These are phyloP conservation scores for Paedocypris sp. DNA, from an alignment of 2,113 vertebrate species.

Conservation along the genomic window DNA sequence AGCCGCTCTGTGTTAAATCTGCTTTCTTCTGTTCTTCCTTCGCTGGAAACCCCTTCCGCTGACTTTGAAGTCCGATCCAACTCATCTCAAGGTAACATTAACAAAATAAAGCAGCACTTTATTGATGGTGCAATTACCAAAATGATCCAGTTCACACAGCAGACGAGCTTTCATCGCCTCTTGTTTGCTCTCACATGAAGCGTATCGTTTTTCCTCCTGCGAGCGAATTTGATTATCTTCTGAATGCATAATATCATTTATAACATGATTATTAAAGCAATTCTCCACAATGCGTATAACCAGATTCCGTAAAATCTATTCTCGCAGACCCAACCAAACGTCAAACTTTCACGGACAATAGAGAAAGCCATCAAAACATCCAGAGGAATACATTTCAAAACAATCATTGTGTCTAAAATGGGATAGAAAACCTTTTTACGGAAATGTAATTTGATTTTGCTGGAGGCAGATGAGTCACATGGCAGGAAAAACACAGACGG, in stretches of 20 bases:
- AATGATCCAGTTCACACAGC: slow-evolving; percentile 1
- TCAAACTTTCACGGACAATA: slow-evolving; percentile 14
- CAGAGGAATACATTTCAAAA: slow-evolving; percentile 26
- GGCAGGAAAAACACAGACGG: background rate
- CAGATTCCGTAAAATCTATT: slow-evolving; percentile 12
- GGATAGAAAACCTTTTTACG: background rate
- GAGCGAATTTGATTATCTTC: slow-evolving; percentile 37
- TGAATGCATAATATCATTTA: slow-evolving; percentile 41
- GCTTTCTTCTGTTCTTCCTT: background rate
- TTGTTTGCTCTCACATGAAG: background rate
- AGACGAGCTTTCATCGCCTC: background rate
- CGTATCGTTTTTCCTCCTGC: slow-evolving; percentile 18
- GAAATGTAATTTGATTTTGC: slow-evolving; percentile 13
- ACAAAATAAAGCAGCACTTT: slow-evolving; percentile 34
- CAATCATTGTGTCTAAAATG: background rate
- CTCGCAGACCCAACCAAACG: slow-evolving; percentile 5
- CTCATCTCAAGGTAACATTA: slow-evolving; percentile 30
- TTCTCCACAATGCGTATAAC: slow-evolving; percentile 31
- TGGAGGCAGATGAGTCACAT: slow-evolving; percentile 9
- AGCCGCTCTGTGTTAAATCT: background rate
- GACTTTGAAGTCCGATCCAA: slow-evolving; percentile 18
- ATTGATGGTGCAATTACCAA: slow-evolving; percentile 32
- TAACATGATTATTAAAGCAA: slow-evolving; percentile 26
- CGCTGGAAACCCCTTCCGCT: background rate
- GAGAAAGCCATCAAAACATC: slow-evolving; percentile 19